Base-by-base conservation (phyloP, 2,888 invertebrate genomes). In the Osedax frankpressi region DNA sequence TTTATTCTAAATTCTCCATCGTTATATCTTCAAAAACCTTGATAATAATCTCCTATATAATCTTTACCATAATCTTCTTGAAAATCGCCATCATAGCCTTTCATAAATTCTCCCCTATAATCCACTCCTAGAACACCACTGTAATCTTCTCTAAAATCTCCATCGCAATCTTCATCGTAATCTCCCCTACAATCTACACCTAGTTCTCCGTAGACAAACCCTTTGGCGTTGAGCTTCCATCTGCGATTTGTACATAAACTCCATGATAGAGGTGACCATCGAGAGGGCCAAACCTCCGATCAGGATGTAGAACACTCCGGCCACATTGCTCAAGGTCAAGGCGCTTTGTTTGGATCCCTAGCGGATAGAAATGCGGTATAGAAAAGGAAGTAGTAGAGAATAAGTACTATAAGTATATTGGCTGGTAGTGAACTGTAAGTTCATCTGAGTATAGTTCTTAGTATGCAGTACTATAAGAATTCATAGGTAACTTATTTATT, bases 221-320 rank as follows among this genome's bases (percentile, higher is more conserved):
- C 81, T 80, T 74, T 80, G 79, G 73, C 78, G 79, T 30, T 76
- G 75, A 0, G 82, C 80, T 71, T 84, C 84, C 27, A 80, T 75
- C 72, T 80, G 80, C 25, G 84, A 82, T 85, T 93, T 93, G 85
- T 93, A 95, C 84, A 95, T 92, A 85, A 97, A 96, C 86, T 98
- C 97, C 73, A 94, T 86, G 72, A 97, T 88, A 2, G 97, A 96
- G 30, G 96, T 93, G 6, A 91, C 88, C 81, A 98, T 89, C 30
- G 96, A 94, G 44, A 95, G 86, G 44, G 92, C 89, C 75, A 98
- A 88, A 59, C 97, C 97, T 30, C 92, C 94, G 81, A 96, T 93
- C 75, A 98, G 88, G 81, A 98, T 96, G 87, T 97, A 98, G 87
- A 98, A 98, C 82, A 98, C 92, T 62, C 98, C 97, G n/a, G 97